Conservation (phyloP, 2,888 invertebrate genomes). For the Heliconius sara region DNA sequence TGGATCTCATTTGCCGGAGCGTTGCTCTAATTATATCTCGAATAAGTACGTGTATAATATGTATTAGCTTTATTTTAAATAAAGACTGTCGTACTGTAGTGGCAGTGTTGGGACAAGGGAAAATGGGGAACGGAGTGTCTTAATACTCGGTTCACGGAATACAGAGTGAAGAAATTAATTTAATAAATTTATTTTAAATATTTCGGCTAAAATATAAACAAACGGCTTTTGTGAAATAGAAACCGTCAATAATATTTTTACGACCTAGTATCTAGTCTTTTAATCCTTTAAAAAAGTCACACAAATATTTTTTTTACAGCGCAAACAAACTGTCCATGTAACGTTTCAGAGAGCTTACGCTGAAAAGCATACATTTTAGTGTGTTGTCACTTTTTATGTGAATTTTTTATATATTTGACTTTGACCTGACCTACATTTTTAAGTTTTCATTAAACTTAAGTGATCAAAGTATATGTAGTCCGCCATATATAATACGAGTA, state of each 20-base stretch:
- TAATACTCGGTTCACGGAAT: too few relatives aligned
- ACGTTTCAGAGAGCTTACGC: constrained; percentile 2
- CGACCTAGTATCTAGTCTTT: background rate
- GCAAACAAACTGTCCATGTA: constrained; percentile 1
- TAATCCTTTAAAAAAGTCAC: background rate
- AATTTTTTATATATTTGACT: constrained; percentile 3
- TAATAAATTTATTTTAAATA: too few relatives aligned
- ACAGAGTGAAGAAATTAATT: too few relatives aligned
- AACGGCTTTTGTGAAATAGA: background rate
- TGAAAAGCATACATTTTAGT: constrained; percentile 5
- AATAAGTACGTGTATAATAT: constrained; percentile 18
- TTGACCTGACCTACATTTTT: constrained; percentile 7
- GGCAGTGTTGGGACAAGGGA: too few relatives aligned
- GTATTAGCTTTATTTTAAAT: too few relatives aligned
- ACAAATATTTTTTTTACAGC: background rate
- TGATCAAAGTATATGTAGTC: background rate
- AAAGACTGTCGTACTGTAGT: too few relatives aligned
- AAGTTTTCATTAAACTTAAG: background rate
- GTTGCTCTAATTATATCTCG: constrained; percentile 33
- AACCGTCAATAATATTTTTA: background rate
- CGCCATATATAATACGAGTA: too few relatives aligned
- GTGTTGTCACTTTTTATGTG: constrained; percentile 9
- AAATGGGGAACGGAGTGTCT: too few relatives aligned
- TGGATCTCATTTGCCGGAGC: constrained; percentile 42
- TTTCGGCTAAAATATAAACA: too few relatives aligned